Conservation (phyloP, 2,888 invertebrate species). For the Apoda limacodes region DNA sequence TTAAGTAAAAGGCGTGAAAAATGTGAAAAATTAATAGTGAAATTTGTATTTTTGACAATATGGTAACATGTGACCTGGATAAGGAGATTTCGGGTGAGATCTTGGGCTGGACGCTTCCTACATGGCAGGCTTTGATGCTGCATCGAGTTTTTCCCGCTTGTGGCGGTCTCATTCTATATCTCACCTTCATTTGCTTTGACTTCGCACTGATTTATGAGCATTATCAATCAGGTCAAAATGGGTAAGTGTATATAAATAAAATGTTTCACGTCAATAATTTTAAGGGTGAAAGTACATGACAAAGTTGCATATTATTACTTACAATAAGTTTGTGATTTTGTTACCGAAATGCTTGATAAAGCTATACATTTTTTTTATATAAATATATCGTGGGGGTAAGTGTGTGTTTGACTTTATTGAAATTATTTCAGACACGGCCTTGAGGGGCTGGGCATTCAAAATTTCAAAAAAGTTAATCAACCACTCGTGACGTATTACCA, state of each 20-base stretch:
- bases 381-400: constrained; percentile 1
- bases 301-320: too few species aligned
- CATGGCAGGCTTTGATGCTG: constrained; percentile 52
- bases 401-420: constrained; percentile 5
- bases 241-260: constrained; percentile 50
- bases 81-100: constrained; percentile 50
- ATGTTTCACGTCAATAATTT: too few species aligned
- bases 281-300: too few species aligned
- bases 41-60: too few species aligned
- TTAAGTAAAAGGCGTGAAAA: too few species aligned
- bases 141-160: constrained; percentile 56
- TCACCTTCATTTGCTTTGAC: constrained; percentile 76
- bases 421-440: constrained; percentile 3
- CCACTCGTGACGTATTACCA: too few species aligned
- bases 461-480: too few species aligned
- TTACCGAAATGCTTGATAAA: too few species aligned
- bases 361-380: too few species aligned
- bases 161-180: constrained; percentile 72
- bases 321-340: too few species aligned
- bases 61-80: constrained; percentile 58
- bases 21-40: too few species aligned
- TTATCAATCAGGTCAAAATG: constrained; percentile 67
- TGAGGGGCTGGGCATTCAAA: too few species aligned
- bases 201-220: constrained; percentile 75
- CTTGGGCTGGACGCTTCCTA: constrained; percentile 47